Base-by-base conservation (phyloP, 2,888 invertebrate genomes). In the Odontothrips loti region DNA sequence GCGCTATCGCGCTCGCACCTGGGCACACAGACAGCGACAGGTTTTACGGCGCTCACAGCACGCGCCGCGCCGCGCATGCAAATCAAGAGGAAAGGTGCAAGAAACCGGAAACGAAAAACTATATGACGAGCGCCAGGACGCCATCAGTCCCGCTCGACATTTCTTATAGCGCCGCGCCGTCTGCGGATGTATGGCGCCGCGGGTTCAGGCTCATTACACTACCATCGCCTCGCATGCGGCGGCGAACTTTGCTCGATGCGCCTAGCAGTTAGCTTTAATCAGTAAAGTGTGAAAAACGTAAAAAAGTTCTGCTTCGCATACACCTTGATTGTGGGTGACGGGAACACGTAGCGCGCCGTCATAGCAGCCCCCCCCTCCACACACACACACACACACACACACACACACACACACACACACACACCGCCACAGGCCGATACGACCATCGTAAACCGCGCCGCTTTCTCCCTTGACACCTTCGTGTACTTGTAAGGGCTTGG, bases 401-500 rank as follows among this genome's bases (percentile, higher is more conserved):
- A 23, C 20, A 3, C 23, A 1, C 68, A 43, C 34, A 43, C 34
- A 43, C 34, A 43, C 34, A 43, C 68, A 10, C 27, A n/a, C 68
- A 9, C 68, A 10, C 68, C 68, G 27, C 68, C 68, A 23, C 12
- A n/a, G 68, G 11, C 23, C 27, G 10, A 12, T 6, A n/a, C 68
- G 27, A 27, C 23, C 23, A 12, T 75, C 68, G 68, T 75, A 75
- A 75, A 75, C 27, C 68, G 27, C 68, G 27, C 10, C 68, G 68
- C 68, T 75, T 75, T 75, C 68, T 75, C 68, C 68, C 68, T 27
- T 27, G 68, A 75, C 68, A 27, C 68, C 68, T 75, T 27, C 68
- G 68, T 27, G 68, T 75, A 75, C 68, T 75, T 75, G 68, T 75
- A 75, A 75, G 68, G 68, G 68, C 68, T 75, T 10, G 68, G 68